Evolutionary conservation across 2,888 invertebrate species (phyloP).

Genomic region (Tolmerus cingulatus): DNA sequence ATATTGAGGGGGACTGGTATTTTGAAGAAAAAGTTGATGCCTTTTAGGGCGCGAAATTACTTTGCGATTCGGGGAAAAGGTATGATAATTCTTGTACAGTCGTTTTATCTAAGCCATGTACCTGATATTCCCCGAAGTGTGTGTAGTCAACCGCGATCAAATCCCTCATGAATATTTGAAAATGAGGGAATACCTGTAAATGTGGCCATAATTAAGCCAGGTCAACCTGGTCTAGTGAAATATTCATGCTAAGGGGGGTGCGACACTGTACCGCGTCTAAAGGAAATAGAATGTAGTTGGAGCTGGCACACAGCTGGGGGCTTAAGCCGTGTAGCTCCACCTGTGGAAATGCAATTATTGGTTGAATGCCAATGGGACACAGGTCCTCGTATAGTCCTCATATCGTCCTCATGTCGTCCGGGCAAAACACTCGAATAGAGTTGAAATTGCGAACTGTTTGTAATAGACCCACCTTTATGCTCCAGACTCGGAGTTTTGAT

Average conservation of each 20-base stretch:
- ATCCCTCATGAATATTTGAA: constrained; percentile 13
- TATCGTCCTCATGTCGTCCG: background rate
- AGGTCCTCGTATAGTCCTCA: too few relatives aligned
- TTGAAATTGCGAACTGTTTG: background rate
- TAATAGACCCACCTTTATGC: background rate
- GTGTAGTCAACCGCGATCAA: background rate
- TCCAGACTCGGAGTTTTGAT: background rate
- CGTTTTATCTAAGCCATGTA: background rate
- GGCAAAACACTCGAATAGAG: background rate
- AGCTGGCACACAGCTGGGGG: background rate
- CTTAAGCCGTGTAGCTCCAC: background rate
- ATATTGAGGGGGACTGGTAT: background rate
- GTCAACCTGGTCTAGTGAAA: background rate
- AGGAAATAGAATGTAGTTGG: background rate
- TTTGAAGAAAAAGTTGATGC: background rate
- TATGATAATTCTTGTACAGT: background rate
- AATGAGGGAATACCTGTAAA: constrained; percentile 5
- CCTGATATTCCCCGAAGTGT: background rate
- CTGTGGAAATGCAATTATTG: constrained; percentile 32
- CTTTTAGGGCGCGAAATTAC: background rate
- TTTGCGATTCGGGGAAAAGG: background rate
- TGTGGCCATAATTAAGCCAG: constrained; percentile 8
- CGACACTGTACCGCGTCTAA: background rate
- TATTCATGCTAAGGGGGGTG: background rate
- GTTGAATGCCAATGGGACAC: constrained; percentile 25